Evolutionary conservation across 2,888 invertebrate species (phyloP), one percentile per base, ranked within the genome.

Genomic region (Enoplolaimus lenunculus): DNA sequence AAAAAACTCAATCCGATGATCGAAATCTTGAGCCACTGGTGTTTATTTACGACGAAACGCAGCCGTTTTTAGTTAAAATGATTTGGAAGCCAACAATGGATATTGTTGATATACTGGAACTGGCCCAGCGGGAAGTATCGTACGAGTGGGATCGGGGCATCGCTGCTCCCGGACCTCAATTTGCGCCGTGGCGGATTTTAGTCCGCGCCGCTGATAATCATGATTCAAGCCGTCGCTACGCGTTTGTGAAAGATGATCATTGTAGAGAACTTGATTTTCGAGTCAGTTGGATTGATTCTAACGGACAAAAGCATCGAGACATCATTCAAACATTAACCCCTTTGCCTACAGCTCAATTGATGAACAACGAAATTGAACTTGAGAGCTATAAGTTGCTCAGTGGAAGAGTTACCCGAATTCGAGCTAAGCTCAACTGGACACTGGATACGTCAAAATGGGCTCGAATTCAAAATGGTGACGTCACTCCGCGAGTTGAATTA

Each of bases 131-230:
- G 13, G 64, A 62, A n/a, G 64, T 62, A n/a, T 16, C 7, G 7
- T 62, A 62, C 26, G 7, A 7, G 7, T 62, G 7, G 13, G 64
- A 62, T n/a, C 7, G 7, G 13, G 13, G 28, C 7, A 62, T 7
- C 7, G 13, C 16, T 30, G 13, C 13, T 7, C 64, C 64, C 30
- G 30, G 13, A 7, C 64, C 64, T 7, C 16, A 13, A 13, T 62
- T 13, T 62, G 28, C 64, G 64, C 64, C 64, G 64, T 62, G 64
- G 64, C 7, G 64, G 31, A 26, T n/a, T 7, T n/a, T 62, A n/a
- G 64, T 62, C 31, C 64, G 64, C 28, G 7, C 7, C 16, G 7
- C 28, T 30, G 64, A 62, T 33, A 7, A 7, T 26, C 64, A 62
- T 26, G 26, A n/a, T 7, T 7, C 64, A 7, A 13, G 7, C 7